These are phyloP conservation scores for Macaca nemestrina DNA, from an alignment of 2,113 vertebrate genomes.

Conservation along the genomic window DNA sequence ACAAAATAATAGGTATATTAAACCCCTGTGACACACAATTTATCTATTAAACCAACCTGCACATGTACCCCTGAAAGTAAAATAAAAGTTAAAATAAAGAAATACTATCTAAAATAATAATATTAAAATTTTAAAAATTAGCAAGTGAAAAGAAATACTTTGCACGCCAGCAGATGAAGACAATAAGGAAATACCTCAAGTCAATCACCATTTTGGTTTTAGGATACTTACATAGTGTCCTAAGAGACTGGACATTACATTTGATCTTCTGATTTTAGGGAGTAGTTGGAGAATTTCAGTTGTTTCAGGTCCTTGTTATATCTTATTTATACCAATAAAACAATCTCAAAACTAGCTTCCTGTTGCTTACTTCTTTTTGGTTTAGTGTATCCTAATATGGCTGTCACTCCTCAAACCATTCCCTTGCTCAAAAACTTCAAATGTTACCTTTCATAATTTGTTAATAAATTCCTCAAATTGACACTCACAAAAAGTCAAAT, in stretches of 20 bases:
- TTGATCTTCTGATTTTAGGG: slow-evolving; percentile 4
- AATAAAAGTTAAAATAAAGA: no score
- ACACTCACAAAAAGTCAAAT: neutral
- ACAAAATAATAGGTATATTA: no score
- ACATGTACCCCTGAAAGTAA: no score
- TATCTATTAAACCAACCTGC: no score
- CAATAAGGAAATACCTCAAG: slow-evolving; percentile 2
- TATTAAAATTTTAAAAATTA: neutral
- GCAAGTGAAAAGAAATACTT: slow-evolving; percentile 40
- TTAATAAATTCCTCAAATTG: neutral
- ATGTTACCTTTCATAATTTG: neutral
- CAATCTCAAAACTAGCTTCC: neutral
- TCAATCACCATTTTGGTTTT: neutral
- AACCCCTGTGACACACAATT: no score
- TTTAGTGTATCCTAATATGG: neutral
- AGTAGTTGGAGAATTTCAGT: neutral
- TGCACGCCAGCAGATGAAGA: neutral
- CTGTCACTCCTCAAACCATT: neutral
- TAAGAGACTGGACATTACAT: neutral
- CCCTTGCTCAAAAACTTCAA: neutral
- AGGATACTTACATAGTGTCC: neutral
- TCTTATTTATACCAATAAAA: neutral
- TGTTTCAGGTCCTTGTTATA: neutral
- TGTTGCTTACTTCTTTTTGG: neutral
- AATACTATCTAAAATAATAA: no score